These are phyloP conservation scores for Epinephelus coioides DNA, from an alignment of 2,797 vertebrate genomes.

Conservation along the genomic window DNA sequence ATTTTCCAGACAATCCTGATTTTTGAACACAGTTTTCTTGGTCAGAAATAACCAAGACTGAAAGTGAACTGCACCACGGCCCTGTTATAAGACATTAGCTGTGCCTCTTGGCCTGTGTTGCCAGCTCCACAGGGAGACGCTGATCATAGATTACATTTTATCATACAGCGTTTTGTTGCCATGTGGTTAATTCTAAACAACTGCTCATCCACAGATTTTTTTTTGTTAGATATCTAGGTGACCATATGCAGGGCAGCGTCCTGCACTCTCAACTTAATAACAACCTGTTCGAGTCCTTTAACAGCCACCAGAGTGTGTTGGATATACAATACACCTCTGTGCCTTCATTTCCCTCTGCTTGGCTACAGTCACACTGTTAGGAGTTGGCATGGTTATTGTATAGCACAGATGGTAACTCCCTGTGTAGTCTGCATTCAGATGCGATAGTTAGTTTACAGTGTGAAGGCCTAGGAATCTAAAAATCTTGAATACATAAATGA, in stretches of 20 bases:
- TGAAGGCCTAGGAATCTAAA: conserved; percentile 4
- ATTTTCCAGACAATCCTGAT: conserved; percentile 5
- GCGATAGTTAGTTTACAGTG: conserved; percentile 3
- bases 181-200: conserved; percentile 38
- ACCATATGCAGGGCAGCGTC: neutral
- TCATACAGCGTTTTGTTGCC: conserved; percentile 30
- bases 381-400: conserved; percentile 25
- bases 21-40: neutral
- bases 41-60: neutral
- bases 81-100: conserved; percentile 19
- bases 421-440: conserved; percentile 8
- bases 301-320: conserved; percentile 72
- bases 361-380: conserved; percentile 37
- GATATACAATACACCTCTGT: conserved; percentile 69
- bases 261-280: conserved; percentile 31
- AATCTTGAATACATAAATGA: neutral
- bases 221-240: conserved; percentile 17
- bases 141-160: conserved; percentile 14
- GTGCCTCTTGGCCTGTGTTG: conserved; percentile 38
- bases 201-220: conserved; percentile 18
- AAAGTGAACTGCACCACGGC: conserved; percentile 27
- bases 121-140: conserved; percentile 30
- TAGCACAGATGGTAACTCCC: conserved; percentile 22
- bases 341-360: conserved; percentile 75
- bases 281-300: conserved; percentile 60